phyloP scores from a whole-genome alignment of 2,888 invertebrate species.

The Cetonia aurata region DNA sequence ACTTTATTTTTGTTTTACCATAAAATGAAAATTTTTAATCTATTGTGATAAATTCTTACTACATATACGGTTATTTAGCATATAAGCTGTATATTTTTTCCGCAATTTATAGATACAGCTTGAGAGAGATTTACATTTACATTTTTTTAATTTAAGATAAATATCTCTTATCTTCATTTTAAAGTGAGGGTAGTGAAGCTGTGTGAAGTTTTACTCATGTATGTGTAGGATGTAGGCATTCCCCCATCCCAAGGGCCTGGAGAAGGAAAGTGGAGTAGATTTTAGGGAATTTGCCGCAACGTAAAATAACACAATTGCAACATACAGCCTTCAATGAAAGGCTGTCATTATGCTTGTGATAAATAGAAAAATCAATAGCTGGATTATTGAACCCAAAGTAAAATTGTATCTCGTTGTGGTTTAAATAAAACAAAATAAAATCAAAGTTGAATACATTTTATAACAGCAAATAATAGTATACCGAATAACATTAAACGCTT shows the following conservation, averaged over 20 bases:
- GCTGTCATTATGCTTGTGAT: background rate
- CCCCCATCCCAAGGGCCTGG: slow-evolving; percentile 42
- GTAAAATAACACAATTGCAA: slow-evolving; percentile 45
- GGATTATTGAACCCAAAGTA: too few relatives aligned
- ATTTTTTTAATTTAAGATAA: slow-evolving; percentile 42
- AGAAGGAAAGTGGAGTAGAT: slow-evolving; percentile 49
- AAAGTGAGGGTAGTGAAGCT: slow-evolving; percentile 40
- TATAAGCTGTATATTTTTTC: slow-evolving; percentile 2
- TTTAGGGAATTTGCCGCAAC: slow-evolving; percentile 47
- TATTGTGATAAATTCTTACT: background rate
- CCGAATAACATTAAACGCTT: too few relatives aligned
- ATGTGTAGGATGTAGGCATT: slow-evolving; percentile 27
- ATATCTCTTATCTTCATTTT: slow-evolving; percentile 42
- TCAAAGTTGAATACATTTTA: too few relatives aligned
- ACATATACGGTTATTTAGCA: background rate
- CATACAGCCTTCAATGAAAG: slow-evolving; percentile 27
- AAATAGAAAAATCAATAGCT: too few relatives aligned
- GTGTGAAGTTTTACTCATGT: slow-evolving; percentile 34
- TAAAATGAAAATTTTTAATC: slow-evolving; percentile 2
- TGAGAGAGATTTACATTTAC: slow-evolving; percentile 22
- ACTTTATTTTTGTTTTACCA: too few relatives aligned
- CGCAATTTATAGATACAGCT: background rate
- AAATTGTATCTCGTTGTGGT: too few relatives aligned
- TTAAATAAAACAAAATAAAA: too few relatives aligned
- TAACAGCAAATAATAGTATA: too few relatives aligned